Conservation (phyloP, 2,888 invertebrate genomes). For the Trachelus troglodyta region DNA sequence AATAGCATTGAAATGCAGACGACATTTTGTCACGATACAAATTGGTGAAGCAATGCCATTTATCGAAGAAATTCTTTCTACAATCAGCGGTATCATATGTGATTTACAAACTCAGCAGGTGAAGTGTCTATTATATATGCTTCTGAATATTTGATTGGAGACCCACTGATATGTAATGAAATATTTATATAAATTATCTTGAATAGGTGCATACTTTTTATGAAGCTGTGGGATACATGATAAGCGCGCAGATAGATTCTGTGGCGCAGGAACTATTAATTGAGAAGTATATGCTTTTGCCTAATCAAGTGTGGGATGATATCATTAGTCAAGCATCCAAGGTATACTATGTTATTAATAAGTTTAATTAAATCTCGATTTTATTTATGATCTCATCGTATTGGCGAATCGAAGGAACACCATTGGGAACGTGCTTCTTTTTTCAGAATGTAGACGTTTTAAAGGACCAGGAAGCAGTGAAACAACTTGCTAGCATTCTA, state of each 20-base stretch:
- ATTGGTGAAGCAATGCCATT: constrained; percentile 97
- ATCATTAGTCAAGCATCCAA: constrained; percentile 96
- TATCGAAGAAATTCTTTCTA: constrained; percentile 97
- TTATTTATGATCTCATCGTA: background rate
- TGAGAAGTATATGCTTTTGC: constrained; percentile 96
- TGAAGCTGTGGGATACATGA: constrained; percentile 99
- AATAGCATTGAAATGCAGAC: constrained; percentile 96
- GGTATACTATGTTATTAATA: constrained; percentile 54
- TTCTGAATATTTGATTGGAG: background rate
- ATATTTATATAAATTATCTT: constrained; percentile 19
- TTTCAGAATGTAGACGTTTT: constrained; percentile 90
- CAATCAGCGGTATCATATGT: constrained; percentile 97
- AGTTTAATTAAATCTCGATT: constrained; percentile 3
- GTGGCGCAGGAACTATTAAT: constrained; percentile 93
- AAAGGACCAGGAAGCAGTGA: constrained; percentile 96
- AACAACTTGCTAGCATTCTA: constrained; percentile 96
- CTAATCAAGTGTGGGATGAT: constrained; percentile 99
- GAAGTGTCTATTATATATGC: constrained; percentile 21
- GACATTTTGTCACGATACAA: constrained; percentile 97
- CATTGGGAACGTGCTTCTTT: constrained; percentile 13
- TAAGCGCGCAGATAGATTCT: constrained; percentile 93
- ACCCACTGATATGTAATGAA: background rate
- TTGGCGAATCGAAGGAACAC: background rate
- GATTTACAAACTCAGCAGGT: constrained; percentile 98
- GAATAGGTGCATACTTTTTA: constrained; percentile 91